Base-by-base conservation (phyloP, 2,797 vertebrate genomes). In the Prionace glauca region DNA sequence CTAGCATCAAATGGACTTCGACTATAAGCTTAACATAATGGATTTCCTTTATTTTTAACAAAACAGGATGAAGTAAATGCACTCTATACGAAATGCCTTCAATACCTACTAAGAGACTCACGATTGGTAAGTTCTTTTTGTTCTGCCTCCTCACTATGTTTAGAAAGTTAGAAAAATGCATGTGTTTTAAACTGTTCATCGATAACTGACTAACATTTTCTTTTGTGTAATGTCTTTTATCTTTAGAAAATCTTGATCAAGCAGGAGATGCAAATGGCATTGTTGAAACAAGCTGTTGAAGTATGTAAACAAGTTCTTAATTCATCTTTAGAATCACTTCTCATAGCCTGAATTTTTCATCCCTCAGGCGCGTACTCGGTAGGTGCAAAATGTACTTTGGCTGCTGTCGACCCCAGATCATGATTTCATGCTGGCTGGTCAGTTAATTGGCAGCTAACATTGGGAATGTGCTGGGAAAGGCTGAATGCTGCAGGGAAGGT, bases 261-360 rank as follows among this genome's bases (percentile, higher is more conserved):
- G 97, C 99, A 99, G 97, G 98, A 99, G 96, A 97, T 98, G 94
- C 99, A 99, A 97, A 99, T 99, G 99, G 98, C 97, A 96, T 97
- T 99, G 95, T 98, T 99, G 96, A 99, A 99, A 96, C 99, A 99
- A 97, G 99, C 99, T 0, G 99, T 99, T 74, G 99, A 99, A 98
- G 99, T 99, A 97, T 97, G 98, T 96, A 95, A n/a, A 72, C 3
- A 32, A 24, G 20, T 72, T 86, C 60, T 69, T 87, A 12, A 22
- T n/a, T 90, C 81, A 14, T 26, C 8, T 90, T 50, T 87, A 90
- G 50, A 36, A 36, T 8, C 56, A 9, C 16, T 81, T 60, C 74
- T 69, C 56, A 45, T 65, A 14, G 62, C 62, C 62, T 65, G 62
- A 65, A 65, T 65, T 11, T 65, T 65, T 65, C 62, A 65, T 65